phyloP scores from a whole-genome alignment of 2,888 invertebrate species.

The Mystacides longicornis region DNA sequence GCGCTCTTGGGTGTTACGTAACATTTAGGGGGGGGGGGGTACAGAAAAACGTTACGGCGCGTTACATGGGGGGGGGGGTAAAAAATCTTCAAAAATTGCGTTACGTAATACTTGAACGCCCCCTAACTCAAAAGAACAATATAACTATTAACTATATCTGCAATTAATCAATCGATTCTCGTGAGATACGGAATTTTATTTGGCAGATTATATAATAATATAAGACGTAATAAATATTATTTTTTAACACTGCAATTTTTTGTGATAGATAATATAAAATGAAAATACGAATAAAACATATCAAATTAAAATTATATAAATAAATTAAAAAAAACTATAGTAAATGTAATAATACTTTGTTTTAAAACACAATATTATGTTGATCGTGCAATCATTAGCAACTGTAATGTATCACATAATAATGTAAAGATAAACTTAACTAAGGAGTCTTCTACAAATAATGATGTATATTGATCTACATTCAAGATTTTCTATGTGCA shows the following conservation, averaged over 20 bases:
- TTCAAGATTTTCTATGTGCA: conserved; percentile 25
- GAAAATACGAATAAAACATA: conserved; percentile 13
- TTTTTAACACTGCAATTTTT: background rate
- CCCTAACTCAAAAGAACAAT: no score
- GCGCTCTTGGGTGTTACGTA: no score
- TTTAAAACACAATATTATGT: background rate
- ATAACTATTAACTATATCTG: no score
- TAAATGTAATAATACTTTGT: background rate
- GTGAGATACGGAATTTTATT: no score
- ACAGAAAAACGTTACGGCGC: no score
- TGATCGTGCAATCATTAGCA: conserved; percentile 25
- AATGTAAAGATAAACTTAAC: background rate
- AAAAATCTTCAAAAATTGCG: no score
- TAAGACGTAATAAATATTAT: background rate
- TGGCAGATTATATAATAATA: no score
- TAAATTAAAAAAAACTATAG: background rate
- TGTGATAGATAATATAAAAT: background rate
- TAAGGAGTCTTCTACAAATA: conserved; percentile 12
- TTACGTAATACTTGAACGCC: no score
- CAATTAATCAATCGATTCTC: no score
- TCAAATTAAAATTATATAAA: conserved; percentile 7
- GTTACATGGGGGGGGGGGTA: no score
- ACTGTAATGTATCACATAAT: conserved; percentile 20
- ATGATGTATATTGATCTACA: conserved; percentile 2
- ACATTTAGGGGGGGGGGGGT: no score